Conservation (phyloP, 2,797 vertebrate species). For the Pseudotriccus pelzelni region DNA sequence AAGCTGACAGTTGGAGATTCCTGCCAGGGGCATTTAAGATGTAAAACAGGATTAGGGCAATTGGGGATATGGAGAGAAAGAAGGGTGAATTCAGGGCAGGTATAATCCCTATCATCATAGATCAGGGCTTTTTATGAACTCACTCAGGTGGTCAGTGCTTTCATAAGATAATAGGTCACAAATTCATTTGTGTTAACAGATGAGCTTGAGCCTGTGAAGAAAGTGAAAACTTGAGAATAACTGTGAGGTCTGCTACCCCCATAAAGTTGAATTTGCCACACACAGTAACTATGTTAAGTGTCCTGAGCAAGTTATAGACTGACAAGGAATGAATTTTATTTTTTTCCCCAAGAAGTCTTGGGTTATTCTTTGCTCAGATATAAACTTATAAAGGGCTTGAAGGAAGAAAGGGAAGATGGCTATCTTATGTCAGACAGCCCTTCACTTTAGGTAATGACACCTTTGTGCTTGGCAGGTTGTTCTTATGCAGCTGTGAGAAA, state of each 20-base stretch:
- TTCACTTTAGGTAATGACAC: neutral
- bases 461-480: neutral
- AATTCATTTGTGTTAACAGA: neutral
- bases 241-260: rapidly evolving
- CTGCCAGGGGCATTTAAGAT: neutral
- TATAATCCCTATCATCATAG: neutral
- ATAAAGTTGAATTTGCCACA: neutral
- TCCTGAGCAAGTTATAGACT: neutral
- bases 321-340: neutral
- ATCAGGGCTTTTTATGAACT: neutral
- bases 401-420: neutral
- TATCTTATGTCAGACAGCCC: neutral
- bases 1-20: neutral
- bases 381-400: neutral
- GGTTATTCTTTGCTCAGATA: neutral
- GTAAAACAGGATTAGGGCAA: neutral
- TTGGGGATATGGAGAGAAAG: neutral
- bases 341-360: neutral
- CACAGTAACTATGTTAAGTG: neutral
- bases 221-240: neutral
- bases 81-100: neutral
- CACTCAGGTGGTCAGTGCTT: neutral
- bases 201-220: neutral
- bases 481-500: neutral
- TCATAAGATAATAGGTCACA: neutral